A percentile compares a stretch with the other conserved stretches of the same genome.
These are phyloP conservation scores for Dicroscelio sp. DNA, from an alignment of 2,888 invertebrate genomes.

Conservation along the genomic window DNA sequence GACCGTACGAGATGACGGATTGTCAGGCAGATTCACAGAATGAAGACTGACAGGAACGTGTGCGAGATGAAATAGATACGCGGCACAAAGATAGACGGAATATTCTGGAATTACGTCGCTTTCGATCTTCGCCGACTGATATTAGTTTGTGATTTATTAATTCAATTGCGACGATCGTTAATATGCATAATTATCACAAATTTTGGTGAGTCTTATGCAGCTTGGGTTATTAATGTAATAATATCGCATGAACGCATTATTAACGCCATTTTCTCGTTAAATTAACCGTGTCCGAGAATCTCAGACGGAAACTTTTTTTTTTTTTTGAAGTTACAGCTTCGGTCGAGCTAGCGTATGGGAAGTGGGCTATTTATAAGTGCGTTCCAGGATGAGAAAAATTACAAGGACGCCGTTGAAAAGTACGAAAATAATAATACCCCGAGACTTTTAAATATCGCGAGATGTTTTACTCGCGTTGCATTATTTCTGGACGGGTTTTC, in stretches of 20 bases:
- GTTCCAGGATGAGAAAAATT: constrained; percentile 70
- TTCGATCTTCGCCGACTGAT: constrained; percentile 54
- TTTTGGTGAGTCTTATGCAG: no score
- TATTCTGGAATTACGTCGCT: constrained; percentile 84
- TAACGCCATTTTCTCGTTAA: no score
- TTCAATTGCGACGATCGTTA: constrained; percentile 17
- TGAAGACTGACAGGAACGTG: constrained; percentile 90
- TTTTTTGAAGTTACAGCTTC: constrained; percentile 1
- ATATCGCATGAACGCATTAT: no score
- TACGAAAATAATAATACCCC: constrained; percentile 85
- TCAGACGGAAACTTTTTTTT: no score
- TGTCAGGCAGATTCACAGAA: constrained; percentile 89
- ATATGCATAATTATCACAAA: no score
- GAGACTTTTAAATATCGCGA: constrained; percentile 77
- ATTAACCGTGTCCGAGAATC: no score
- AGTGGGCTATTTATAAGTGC: constrained; percentile 48
- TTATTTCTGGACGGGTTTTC: constrained; percentile 88
- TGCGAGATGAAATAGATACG: constrained; percentile 88
- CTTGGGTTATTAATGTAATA: no score
- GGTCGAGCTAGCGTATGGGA: constrained; percentile 6
- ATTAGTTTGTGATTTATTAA: constrained; percentile 61
- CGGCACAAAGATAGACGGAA: constrained; percentile 89
- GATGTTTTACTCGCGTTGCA: constrained; percentile 83
- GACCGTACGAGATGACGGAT: constrained; percentile 89
- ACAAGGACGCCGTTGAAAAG: constrained; percentile 64